Percentiles rank a stretch among this genome's conserved stretches.
These are phyloP conservation scores for Yponomeuta evonymella DNA, from an alignment of 2,888 invertebrate genomes.

Conservation along the genomic window DNA sequence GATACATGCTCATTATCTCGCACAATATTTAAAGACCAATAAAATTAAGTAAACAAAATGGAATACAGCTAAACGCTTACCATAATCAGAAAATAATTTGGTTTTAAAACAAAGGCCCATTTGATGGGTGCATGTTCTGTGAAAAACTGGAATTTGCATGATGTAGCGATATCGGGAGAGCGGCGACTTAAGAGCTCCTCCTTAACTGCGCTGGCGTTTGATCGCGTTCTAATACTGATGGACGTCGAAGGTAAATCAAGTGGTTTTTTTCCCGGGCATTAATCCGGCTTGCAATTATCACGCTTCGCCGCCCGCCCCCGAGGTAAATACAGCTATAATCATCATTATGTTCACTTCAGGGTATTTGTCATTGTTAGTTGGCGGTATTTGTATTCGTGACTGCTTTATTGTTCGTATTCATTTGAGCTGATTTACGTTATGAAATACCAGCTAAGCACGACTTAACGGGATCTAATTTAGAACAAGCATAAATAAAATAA, in stretches of 20 bases:
- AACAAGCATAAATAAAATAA: no score
- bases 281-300: slow-evolving; percentile 35
- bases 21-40: background rate
- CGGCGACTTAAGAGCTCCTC: background rate
- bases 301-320: slow-evolving; percentile 24
- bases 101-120: background rate
- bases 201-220: slow-evolving; percentile 15
- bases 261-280: slow-evolving; percentile 37
- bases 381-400: background rate
- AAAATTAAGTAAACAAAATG: background rate
- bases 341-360: background rate
- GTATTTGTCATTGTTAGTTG: background rate
- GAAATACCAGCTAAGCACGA: background rate
- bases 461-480: background rate
- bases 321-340: slow-evolving; percentile 3
- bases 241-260: slow-evolving; percentile 49
- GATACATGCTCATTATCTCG: background rate
- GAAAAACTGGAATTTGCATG: no score
- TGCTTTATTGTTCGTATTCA: background rate
- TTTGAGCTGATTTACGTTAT: background rate
- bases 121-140: no score
- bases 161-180: background rate
- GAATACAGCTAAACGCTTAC: background rate
- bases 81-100: background rate
- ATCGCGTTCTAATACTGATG: slow-evolving; percentile 39